Evolutionary conservation across 2,888 invertebrate genomes (phyloP).

Genomic region (Agriopis leucophaearia): DNA sequence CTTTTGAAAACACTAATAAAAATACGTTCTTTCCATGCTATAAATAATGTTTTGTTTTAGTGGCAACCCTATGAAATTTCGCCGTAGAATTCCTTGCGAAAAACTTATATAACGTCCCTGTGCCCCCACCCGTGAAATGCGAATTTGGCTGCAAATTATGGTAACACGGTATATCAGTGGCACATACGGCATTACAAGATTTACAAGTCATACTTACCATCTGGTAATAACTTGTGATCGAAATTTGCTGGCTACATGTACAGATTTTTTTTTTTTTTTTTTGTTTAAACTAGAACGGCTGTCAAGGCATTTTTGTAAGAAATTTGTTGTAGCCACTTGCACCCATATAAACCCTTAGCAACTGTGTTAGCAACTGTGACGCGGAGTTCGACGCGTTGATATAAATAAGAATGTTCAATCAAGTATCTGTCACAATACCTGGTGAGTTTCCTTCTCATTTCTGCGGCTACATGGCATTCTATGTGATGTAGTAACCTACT

Average conservation of each 20-base stretch:
- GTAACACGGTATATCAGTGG: slow-evolving; percentile 46
- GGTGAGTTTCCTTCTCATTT: too few species aligned
- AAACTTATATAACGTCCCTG: slow-evolving; percentile 54
- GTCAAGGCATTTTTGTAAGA: too few species aligned
- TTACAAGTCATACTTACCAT: slow-evolving; percentile 15
- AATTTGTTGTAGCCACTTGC: too few species aligned
- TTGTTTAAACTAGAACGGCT: too few species aligned
- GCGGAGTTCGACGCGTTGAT: too few species aligned
- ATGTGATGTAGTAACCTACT: too few species aligned
- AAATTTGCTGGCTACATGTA: not conserved
- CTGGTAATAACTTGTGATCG: slow-evolving; percentile 9
- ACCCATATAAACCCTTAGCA: too few species aligned
- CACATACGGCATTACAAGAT: slow-evolving; percentile 24
- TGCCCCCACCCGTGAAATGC: slow-evolving; percentile 47
- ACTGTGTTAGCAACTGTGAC: too few species aligned
- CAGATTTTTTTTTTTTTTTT: not conserved
- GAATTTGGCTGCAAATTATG: slow-evolving; percentile 52
- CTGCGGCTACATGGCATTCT: too few species aligned
- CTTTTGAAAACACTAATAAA: too few species aligned
- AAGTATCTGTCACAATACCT: too few species aligned
- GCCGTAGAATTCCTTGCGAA: slow-evolving; percentile 47
- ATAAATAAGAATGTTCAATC: too few species aligned
- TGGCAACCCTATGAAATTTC: slow-evolving; percentile 50
- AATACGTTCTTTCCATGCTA: not conserved
- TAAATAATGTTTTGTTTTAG: not conserved